Conservation (phyloP, 2,888 invertebrate genomes). For the Tuberolachnus salignus region DNA sequence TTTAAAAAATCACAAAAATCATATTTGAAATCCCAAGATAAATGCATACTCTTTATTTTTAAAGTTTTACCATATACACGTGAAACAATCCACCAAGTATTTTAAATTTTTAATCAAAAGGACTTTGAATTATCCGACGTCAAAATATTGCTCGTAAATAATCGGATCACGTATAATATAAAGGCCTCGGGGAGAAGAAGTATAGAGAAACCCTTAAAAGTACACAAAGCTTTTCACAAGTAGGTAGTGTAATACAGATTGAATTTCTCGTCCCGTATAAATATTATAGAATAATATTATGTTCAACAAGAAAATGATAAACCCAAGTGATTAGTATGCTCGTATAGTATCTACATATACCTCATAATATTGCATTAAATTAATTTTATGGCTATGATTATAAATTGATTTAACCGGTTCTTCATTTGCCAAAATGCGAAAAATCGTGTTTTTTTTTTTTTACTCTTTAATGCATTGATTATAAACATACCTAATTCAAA, state of each 20-base stretch:
- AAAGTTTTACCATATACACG: background rate
- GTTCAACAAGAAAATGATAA: background rate
- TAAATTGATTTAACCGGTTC: background rate
- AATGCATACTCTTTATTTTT: background rate
- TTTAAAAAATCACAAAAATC: too few relatives aligned
- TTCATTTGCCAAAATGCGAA: background rate
- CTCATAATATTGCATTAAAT: background rate
- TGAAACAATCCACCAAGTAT: background rate
- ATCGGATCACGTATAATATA: constrained; percentile 3
- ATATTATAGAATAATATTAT: constrained; percentile 13
- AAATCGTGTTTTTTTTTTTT: constrained; percentile 1
- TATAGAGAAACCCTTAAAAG: constrained; percentile 4
- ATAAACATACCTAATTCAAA: background rate
- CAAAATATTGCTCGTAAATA: constrained; percentile 14
- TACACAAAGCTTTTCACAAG: background rate
- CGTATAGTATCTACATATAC: background rate
- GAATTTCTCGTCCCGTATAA: background rate
- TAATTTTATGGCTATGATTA: background rate
- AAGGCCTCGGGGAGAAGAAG: background rate
- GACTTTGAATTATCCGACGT: constrained; percentile 23
- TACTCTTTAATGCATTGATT: background rate
- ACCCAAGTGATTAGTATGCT: background rate
- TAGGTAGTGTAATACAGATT: constrained; percentile 61
- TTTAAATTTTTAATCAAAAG: constrained; percentile 25
- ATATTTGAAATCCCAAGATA: background rate